A percentile compares a stretch with the other conserved stretches of the same genome.
These are phyloP conservation scores for Aphyosemion australe DNA, from an alignment of 2,113 vertebrate genomes.

Conservation along the genomic window DNA sequence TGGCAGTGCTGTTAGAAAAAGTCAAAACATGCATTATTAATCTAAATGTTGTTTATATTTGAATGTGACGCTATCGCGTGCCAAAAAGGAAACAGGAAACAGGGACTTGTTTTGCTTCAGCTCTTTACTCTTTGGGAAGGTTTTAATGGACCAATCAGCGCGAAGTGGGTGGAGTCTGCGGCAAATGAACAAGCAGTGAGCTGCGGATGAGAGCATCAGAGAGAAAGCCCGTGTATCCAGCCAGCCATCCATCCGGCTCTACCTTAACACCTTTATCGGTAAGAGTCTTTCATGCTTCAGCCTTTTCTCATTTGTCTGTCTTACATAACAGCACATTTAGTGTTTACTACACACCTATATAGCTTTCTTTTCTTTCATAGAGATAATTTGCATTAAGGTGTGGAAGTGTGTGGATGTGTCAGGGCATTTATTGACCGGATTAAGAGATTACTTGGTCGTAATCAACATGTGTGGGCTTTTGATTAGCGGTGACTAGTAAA, in stretches of 20 bases:
- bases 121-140: constrained; percentile 33
- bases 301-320: background rate
- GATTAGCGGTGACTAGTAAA: constrained; percentile 6
- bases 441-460: constrained; percentile 4
- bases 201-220: constrained; percentile 67
- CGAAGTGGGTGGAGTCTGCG: constrained; percentile 62
- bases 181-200: constrained; percentile 57
- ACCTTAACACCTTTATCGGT: constrained; percentile 56
- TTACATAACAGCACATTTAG: background rate
- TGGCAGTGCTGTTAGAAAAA: no score
- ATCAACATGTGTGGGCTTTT: constrained; percentile 64
- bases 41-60: no score
- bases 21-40: no score
- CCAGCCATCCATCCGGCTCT: constrained; percentile 19
- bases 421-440: background rate
- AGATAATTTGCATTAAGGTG: background rate
- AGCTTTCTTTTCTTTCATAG: background rate
- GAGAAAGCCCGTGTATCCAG: constrained; percentile 41
- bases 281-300: constrained; percentile 53
- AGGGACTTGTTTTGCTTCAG: rapidly evolving
- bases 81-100: background rate
- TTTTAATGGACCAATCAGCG: constrained; percentile 62
- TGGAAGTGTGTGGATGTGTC: constrained; percentile 13
- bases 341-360: background rate
- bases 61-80: background rate